Evolutionary conservation across 1,140 invertebrate genomes (phyloP), one percentile per base, ranked within the genome.

Genomic region (Panonychus citri): DNA sequence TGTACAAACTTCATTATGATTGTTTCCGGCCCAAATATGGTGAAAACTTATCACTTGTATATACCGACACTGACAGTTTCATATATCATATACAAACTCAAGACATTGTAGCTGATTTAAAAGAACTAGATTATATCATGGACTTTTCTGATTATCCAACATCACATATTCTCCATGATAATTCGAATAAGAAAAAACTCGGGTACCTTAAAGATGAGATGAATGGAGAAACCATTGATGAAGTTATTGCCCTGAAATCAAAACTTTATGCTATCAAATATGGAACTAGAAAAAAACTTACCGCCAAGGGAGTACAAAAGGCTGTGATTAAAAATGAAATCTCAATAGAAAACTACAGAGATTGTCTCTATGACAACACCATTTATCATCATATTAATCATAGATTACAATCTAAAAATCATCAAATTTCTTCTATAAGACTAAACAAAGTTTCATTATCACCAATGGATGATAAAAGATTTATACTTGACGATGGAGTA

Each of bases 201-300:
- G 71, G 72, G 8, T 68, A 71, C 63, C 69, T 74, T 60, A 75
- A 73, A 64, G 71, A 74, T 66, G 73, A 75, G 63, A 63, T 63
- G 26, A 66, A 65, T 57, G 68, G 68, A 13, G 57, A 56, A 55
- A 62, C 67, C 34, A 65, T 73, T 50, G 59, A 42, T 15, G 64
- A 68, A 62, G 74, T 67, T 65, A 55, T 70, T 42, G 68, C 68
- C 13, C 55, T 72, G 48, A 60, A 64, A 55, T 57, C 67, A 17
- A 74, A 74, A 64, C 42, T 43, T 43, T n/a, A 43, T 43, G 15
- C 19, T 43, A 43, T 43, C 15, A 43, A 43, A 17, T n/a, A n/a
- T 21, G 42, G 42, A 12, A n/a, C 19, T 5, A 43, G 17, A 12
- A 12, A 4, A 21, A n/a, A 21, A 21, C 7, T n/a, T 7, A 43